phyloP scores from a whole-genome alignment of 2,797 vertebrate species.

The Oreortyx pictus region DNA sequence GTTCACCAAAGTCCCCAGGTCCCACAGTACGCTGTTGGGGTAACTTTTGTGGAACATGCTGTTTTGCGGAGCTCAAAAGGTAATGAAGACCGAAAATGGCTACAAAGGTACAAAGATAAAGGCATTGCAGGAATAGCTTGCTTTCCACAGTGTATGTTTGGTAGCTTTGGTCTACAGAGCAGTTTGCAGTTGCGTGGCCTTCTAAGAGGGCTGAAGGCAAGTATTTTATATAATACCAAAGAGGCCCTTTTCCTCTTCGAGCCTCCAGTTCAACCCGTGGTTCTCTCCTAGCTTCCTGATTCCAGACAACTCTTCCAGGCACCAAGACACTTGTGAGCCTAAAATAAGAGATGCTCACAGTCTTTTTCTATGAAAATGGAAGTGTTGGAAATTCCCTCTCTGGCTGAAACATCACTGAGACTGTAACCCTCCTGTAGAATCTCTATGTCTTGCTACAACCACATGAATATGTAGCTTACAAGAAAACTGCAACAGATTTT shows the following conservation, averaged over 20 bases:
- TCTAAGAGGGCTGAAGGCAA: background rate
- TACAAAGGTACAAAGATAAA: background rate
- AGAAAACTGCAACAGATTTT: background rate
- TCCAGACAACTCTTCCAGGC: background rate
- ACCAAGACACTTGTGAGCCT: background rate
- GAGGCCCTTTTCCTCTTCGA: background rate
- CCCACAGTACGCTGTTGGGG: background rate
- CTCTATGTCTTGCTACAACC: background rate
- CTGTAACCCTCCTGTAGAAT: background rate
- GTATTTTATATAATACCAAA: background rate
- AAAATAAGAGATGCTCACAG: background rate
- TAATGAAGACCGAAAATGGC: background rate
- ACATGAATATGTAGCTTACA: background rate
- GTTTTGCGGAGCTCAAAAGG: background rate
- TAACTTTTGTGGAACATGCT: background rate
- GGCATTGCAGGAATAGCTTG: background rate
- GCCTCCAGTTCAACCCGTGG: background rate
- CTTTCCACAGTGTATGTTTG: background rate
- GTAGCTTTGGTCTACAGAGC: background rate
- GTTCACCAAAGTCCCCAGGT: background rate
- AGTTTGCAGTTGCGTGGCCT: background rate
- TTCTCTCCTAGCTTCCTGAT: background rate
- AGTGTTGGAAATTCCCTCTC: background rate
- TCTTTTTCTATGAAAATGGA: background rate
- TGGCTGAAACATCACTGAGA: background rate